phyloP scores from a whole-genome alignment of 2,797 vertebrate genomes.

The Muscicapa comitata region DNA sequence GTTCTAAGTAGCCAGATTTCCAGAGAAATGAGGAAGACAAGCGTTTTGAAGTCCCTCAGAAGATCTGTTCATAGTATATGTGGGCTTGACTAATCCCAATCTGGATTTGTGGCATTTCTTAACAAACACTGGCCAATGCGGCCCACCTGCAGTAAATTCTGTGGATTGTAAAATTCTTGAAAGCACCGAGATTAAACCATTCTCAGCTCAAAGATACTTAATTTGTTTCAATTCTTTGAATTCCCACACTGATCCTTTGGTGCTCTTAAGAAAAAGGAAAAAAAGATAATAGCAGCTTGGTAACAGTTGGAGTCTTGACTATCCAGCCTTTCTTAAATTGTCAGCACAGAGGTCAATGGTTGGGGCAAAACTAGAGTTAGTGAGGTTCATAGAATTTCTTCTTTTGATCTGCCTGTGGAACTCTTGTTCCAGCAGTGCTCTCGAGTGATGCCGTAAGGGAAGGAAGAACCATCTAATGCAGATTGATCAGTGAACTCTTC shows the following conservation, averaged over 20 bases:
- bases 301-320: not conserved
- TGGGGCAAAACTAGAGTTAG: not conserved
- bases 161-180: not conserved
- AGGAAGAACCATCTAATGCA: not conserved
- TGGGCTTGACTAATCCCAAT: not conserved
- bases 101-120: not conserved
- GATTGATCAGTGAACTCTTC: not conserved
- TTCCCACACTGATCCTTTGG: not conserved
- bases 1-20: not conserved
- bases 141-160: not conserved
- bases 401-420: not conserved
- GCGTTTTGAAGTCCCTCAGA: not conserved
- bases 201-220: not conserved
- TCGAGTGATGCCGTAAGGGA: not conserved
- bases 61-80: not conserved
- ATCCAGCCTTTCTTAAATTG: not conserved
- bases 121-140: not conserved
- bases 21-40: not conserved
- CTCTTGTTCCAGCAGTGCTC: not conserved
- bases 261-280: not conserved
- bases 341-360: not conserved
- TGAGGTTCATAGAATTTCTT: not conserved
- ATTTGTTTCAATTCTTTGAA: not conserved
- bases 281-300: not conserved
- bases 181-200: not conserved